Evolutionary conservation across 2,113 vertebrate genomes (phyloP), one percentile per base, ranked within the genome.

Genomic region (Mungos mungo): DNA sequence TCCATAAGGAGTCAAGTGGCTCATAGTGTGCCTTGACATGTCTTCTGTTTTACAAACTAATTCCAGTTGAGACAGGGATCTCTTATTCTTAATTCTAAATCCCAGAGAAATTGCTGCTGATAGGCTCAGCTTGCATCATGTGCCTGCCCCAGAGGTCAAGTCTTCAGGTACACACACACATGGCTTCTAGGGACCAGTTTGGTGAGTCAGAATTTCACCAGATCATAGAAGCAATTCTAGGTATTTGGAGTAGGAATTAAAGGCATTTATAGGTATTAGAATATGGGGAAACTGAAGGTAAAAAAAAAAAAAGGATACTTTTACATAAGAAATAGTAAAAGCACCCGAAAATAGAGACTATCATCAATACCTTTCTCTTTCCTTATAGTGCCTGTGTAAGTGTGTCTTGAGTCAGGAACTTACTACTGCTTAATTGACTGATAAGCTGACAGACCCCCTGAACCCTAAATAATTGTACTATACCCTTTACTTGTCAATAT

Each of bases 1-100:
- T 88, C 15, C 86, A 60, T 63, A 25, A 29, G 41, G 71, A 88
- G 7, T 1, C 41, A 71, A 8, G 41, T n/a, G n/a, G 41, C 7
- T 45, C 12, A 13, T 38, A 29, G 10, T 23, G 21, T 65, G 16
- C 6, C 47, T 72, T 29, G 4, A 13, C 14, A 6, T 0, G 3
- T 52, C 41, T 71, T 10, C 1, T 19, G 66, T 54, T 69, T 11
- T 81, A 76, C 57, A 84, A 19, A 88, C 9, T 74, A 47, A 89
- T 29, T 16, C 21, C 11, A 35, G n/a, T 14, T 52, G 66, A 90
- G 52, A 79, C 3, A 71, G 35, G 7, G 45, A 25, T 65, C 60
- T 82, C 13, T 82, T 82, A 5, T 74, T 97, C 31, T 27, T 68
- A 89, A 41, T 80, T 83, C 16, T 47, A 72, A 72, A 79, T 94